A percentile compares a stretch with the other conserved stretches of the same genome.
Conservation (phyloP, 2,113 vertebrate genomes). For the Clarias batrachus region DNA sequence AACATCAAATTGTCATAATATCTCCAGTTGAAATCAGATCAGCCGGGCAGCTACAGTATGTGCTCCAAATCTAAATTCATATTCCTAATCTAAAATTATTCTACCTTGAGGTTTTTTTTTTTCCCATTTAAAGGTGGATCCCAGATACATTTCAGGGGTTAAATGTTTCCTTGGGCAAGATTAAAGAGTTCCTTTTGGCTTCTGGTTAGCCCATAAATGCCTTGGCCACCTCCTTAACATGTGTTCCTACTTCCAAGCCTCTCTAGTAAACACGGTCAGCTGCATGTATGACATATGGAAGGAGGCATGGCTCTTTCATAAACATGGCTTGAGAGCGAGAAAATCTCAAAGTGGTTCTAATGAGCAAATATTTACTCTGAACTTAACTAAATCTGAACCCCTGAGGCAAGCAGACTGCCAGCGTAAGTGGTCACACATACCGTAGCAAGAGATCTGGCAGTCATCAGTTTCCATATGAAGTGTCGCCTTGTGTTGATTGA, state of each 20-base stretch:
- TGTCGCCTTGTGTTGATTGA: conserved; percentile 24
- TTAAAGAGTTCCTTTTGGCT: conserved; percentile 44
- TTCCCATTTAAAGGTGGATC: not conserved
- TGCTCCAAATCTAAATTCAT: not conserved
- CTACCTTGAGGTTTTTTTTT: not conserved
- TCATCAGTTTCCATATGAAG: conserved; percentile 16
- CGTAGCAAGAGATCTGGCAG: not conserved
- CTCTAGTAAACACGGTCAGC: conserved; percentile 46
- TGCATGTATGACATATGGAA: conserved; percentile 41
- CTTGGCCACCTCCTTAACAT: conserved; percentile 31
- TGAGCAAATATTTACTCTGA: conserved; percentile 52
- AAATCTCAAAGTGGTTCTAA: conserved; percentile 47
- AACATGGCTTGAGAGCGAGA: conserved; percentile 38
- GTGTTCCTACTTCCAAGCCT: conserved; percentile 23
- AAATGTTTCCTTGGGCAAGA: conserved; percentile 15
- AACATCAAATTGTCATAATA: conserved; percentile 7
- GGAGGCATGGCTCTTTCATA: conserved; percentile 34
- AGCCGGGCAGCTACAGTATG: not conserved
- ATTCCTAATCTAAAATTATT: not conserved
- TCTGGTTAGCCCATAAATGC: conserved; percentile 44
- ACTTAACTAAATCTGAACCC: conserved; percentile 44
- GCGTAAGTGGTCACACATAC: conserved; percentile 27
- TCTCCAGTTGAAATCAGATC: not conserved
- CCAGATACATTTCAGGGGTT: conserved; percentile 5
- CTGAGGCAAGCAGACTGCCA: conserved; percentile 9